phyloP scores from a whole-genome alignment of 2,888 invertebrate genomes.

The Serrognathus titanus region DNA sequence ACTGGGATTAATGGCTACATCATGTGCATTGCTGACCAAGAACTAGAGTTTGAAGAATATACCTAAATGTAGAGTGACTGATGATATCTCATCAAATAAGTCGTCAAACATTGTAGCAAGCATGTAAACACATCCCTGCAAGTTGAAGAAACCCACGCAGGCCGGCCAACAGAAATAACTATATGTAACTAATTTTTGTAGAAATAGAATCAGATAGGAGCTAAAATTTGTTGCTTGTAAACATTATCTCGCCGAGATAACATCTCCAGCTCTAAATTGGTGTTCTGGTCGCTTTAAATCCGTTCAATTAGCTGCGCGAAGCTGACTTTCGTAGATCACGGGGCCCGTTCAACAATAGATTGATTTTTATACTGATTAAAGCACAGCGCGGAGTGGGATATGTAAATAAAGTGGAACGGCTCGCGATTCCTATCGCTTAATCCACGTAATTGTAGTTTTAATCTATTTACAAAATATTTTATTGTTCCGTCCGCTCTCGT shows the following conservation, averaged over 20 bases:
- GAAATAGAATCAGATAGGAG: slow-evolving; percentile 29
- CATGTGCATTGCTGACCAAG: no score
- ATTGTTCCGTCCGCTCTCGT: background rate
- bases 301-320: slow-evolving; percentile 15
- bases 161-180: no score
- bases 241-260: slow-evolving; percentile 25
- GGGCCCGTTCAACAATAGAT: slow-evolving; percentile 5
- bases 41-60: no score
- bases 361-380: background rate
- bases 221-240: slow-evolving; percentile 33
- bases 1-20: no score
- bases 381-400: background rate
- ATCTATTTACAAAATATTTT: slow-evolving; percentile 2
- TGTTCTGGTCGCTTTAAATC: slow-evolving; percentile 19
- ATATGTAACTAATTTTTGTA: slow-evolving; percentile 16
- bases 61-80: no score
- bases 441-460: background rate
- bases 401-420: slow-evolving; percentile 1
- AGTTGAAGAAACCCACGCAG: no score
- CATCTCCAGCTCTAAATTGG: slow-evolving; percentile 19
- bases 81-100: no score
- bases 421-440: background rate
- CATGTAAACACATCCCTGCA: no score
- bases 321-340: slow-evolving; percentile 10
- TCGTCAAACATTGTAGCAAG: no score